Conservation (phyloP, 2,797 vertebrate genomes). For the Macrochelys suwanniensis region DNA sequence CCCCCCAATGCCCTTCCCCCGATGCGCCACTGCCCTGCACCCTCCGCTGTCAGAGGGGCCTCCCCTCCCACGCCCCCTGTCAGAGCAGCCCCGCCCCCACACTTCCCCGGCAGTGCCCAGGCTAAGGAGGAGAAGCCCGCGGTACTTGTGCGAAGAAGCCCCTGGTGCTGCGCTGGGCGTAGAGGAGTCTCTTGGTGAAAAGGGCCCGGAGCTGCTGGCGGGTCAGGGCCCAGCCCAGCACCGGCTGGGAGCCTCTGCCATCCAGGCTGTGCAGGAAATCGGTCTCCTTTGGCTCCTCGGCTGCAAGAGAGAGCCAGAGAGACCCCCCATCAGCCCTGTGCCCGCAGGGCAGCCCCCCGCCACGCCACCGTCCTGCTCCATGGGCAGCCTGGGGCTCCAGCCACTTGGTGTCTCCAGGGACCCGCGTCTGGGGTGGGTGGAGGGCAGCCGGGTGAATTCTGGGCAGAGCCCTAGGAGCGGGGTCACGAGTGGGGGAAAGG, state of each 20-base stretch:
- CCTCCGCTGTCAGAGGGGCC: not conserved
- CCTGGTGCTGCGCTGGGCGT: slow-evolving; percentile 86
- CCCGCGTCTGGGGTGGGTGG: not conserved
- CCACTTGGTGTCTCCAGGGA: not conserved
- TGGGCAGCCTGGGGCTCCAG: not conserved
- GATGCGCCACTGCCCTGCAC: not conserved
- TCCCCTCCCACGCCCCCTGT: not conserved
- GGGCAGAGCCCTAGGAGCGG: not conserved
- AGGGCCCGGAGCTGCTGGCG: slow-evolving; percentile 90
- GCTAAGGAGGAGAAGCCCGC: accelerated
- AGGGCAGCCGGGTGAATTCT: not conserved
- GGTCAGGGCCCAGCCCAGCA: slow-evolving; percentile 84
- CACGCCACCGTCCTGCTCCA: not conserved
- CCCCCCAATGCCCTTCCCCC: not conserved
- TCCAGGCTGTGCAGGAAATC: slow-evolving; percentile 79
- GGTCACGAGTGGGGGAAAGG: not conserved
- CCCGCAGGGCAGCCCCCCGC: too few species aligned
- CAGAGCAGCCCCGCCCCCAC: accelerated
- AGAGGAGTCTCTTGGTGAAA: slow-evolving; percentile 90
- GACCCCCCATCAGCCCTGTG: not conserved
- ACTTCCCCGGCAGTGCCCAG: not conserved
- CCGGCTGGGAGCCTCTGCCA: slow-evolving; percentile 35
- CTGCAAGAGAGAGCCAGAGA: not conserved
- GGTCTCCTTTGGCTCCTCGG: slow-evolving; percentile 82
- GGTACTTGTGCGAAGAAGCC: slow-evolving; percentile 89